Percentiles rank a stretch among this genome's conserved stretches.
Conservation (phyloP, 2,888 invertebrate genomes). For the Amphimallon solstitiale region DNA sequence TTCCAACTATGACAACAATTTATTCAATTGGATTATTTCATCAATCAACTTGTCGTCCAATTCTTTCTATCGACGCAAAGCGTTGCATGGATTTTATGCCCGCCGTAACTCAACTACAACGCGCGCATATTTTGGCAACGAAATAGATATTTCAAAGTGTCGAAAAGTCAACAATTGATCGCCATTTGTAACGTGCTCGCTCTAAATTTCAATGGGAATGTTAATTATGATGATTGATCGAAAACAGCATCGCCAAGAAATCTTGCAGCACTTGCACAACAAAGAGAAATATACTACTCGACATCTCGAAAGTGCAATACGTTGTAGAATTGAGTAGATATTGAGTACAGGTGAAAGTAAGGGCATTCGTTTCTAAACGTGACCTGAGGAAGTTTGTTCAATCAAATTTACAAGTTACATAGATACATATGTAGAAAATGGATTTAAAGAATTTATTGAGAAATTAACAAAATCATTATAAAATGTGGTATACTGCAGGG, state of each 20-base stretch:
- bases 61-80: not conserved
- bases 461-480: not conserved
- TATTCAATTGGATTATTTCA: not conserved
- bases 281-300: too few species aligned
- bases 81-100: not conserved
- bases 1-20: too few species aligned
- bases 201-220: too few species aligned
- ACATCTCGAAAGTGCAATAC: too few species aligned
- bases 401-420: not conserved
- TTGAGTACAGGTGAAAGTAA: not conserved
- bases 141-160: not conserved
- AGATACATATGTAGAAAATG: too few species aligned
- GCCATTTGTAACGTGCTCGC: too few species aligned
- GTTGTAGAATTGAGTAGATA: not conserved
- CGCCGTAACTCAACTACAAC: not conserved
- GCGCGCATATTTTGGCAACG: not conserved
- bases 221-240: too few species aligned
- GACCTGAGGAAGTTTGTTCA: constrained; percentile 5
- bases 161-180: too few species aligned
- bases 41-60: not conserved
- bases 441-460: constrained; percentile 6
- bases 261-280: too few species aligned
- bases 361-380: constrained; percentile 2
- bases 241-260: too few species aligned
- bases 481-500: not conserved